Conservation (phyloP, 1,140 invertebrate species). For the Penaeus chinensis region DNA sequence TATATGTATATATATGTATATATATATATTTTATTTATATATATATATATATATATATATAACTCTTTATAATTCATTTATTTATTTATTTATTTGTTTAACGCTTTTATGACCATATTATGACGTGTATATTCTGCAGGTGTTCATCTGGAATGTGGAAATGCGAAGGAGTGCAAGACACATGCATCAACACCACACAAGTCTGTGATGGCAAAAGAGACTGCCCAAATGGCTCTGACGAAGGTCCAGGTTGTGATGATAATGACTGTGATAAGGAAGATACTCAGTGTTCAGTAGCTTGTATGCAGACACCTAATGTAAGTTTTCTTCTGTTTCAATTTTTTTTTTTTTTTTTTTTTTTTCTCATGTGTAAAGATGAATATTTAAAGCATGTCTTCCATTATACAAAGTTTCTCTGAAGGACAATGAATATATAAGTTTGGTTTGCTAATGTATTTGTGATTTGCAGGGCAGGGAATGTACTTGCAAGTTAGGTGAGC, state of each 20-base stretch:
- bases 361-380: too few species aligned
- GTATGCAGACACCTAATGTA: conserved; percentile 88
- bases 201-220: conserved; percentile 84
- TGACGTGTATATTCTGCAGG: conserved; percentile 68
- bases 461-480: conserved; percentile 71
- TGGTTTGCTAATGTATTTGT: conserved; percentile 13
- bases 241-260: conserved; percentile 87
- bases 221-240: conserved; percentile 92
- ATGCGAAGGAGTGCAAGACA: conserved; percentile 82
- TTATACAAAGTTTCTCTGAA: too few species aligned
- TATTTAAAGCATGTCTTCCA: too few species aligned
- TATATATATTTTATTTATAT: too few species aligned
- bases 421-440: not conserved
- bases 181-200: conserved; percentile 76
- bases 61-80: too few species aligned
- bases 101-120: too few species aligned
- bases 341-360: not conserved
- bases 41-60: too few species aligned
- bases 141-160: conserved; percentile 84
- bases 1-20: too few species aligned
- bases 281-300: conserved; percentile 85
- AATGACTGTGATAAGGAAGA: conserved; percentile 77
- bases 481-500: conserved; percentile 65
- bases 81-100: too few species aligned
- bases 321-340: conserved; percentile 65